Percentiles rank a stretch among this genome's conserved stretches.
phyloP scores from a whole-genome alignment of 2,113 vertebrate genomes.

The Cynopterus brachyotis region DNA sequence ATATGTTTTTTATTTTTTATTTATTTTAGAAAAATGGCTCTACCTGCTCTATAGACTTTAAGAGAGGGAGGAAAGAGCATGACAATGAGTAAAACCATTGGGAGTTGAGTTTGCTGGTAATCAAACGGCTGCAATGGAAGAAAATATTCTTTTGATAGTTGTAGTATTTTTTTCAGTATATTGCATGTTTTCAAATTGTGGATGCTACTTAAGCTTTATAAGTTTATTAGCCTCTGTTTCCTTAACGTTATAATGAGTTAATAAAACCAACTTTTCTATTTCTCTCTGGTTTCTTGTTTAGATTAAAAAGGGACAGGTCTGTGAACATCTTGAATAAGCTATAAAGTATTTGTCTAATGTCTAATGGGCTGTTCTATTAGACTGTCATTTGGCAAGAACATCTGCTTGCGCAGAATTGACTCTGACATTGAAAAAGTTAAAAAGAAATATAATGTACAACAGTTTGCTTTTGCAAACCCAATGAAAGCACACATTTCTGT shows the following conservation, averaged over 20 bases:
- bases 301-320: not conserved
- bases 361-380: not conserved
- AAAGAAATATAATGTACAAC: not conserved
- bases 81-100: not conserved
- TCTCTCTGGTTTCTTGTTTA: not conserved
- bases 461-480: not conserved
- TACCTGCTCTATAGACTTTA: not conserved
- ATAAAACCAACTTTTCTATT: not conserved
- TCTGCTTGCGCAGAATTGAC: slow-evolving; percentile 19
- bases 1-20: not conserved
- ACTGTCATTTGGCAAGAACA: not conserved
- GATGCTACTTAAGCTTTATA: not conserved
- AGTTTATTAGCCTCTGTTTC: not conserved
- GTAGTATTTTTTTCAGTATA: not conserved
- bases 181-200: not conserved
- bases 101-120: not conserved
- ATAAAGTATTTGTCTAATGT: not conserved
- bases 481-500: not conserved
- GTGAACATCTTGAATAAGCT: not conserved
- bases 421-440: slow-evolving; percentile 6
- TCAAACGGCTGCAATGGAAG: not conserved
- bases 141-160: not conserved
- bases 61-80: not conserved
- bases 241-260: not conserved
- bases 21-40: not conserved